Evolutionary conservation across 2,797 vertebrate genomes (phyloP).

Genomic region (Hyperoplus immaculatus): DNA sequence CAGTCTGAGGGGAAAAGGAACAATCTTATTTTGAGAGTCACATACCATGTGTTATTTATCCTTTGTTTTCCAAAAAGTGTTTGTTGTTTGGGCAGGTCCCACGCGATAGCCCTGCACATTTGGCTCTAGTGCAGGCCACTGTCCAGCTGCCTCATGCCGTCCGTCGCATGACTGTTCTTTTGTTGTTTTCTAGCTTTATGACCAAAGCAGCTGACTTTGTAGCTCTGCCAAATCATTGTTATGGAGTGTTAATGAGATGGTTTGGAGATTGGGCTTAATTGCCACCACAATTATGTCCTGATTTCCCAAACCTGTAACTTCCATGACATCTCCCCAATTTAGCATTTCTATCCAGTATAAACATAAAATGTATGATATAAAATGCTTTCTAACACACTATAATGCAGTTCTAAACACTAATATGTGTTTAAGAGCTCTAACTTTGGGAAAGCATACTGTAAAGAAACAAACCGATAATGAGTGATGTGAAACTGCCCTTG

Average conservation of each 20-base stretch:
- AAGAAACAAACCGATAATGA: too few species aligned
- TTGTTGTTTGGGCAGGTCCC: constrained; percentile 48
- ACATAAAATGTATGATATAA: too few species aligned
- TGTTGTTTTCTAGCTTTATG: constrained; percentile 7
- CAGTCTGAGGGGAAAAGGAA: constrained; percentile 29
- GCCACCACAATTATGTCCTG: neutral
- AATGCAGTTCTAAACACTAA: too few species aligned
- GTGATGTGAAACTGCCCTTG: neutral
- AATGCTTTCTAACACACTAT: too few species aligned
- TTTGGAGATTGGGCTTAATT: constrained; percentile 23
- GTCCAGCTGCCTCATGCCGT: constrained; percentile 25
- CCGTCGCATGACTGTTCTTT: constrained; percentile 26
- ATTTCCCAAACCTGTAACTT: constrained; percentile 11
- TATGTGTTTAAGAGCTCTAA: too few species aligned
- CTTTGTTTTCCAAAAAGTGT: constrained; percentile 48
- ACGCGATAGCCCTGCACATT: constrained; percentile 63
- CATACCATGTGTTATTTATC: constrained; percentile 48
- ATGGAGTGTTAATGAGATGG: constrained; percentile 48
- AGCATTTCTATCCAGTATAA: too few species aligned
- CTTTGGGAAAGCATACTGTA: too few species aligned
- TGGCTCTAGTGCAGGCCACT: constrained; percentile 53
- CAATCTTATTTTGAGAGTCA: constrained; percentile 35
- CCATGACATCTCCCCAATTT: too few species aligned
- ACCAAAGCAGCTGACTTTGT: constrained; percentile 31
- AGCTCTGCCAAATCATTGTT: constrained; percentile 3